These are phyloP conservation scores for Trichomalopsis sarcophagae DNA, from an alignment of 1,140 invertebrate species.

Conservation along the genomic window DNA sequence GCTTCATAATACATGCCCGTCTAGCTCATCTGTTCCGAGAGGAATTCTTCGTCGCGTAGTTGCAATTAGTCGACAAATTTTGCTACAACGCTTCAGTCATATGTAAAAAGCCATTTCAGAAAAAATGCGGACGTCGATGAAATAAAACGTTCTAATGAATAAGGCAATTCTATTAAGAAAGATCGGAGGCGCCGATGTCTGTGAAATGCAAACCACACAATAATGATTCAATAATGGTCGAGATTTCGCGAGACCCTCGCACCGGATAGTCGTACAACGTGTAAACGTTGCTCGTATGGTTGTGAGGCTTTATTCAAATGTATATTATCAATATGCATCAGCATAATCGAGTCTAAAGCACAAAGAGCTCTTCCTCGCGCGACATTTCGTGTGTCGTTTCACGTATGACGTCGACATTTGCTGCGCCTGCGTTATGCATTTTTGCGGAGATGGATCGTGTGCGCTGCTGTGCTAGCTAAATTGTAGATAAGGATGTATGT, in stretches of 20 bases:
- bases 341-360: background rate
- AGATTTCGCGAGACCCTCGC: slow-evolving; percentile 6
- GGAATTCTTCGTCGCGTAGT: background rate
- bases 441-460: background rate
- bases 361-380: background rate
- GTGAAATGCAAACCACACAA: background rate
- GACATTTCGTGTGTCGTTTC: background rate
- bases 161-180: background rate
- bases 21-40: background rate
- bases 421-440: background rate
- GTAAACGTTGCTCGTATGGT: background rate
- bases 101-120: background rate
- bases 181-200: background rate
- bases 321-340: background rate
- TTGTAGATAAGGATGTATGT: background rate
- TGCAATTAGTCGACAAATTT: background rate
- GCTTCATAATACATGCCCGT: background rate
- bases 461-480: background rate
- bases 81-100: background rate
- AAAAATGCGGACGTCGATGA: background rate
- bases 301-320: background rate
- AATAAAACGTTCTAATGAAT: background rate
- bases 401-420: background rate
- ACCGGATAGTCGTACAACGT: background rate
- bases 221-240: slow-evolving; percentile 23